These are phyloP conservation scores for Doris montereyensis DNA, from an alignment of 2,888 invertebrate species.

Conservation along the genomic window DNA sequence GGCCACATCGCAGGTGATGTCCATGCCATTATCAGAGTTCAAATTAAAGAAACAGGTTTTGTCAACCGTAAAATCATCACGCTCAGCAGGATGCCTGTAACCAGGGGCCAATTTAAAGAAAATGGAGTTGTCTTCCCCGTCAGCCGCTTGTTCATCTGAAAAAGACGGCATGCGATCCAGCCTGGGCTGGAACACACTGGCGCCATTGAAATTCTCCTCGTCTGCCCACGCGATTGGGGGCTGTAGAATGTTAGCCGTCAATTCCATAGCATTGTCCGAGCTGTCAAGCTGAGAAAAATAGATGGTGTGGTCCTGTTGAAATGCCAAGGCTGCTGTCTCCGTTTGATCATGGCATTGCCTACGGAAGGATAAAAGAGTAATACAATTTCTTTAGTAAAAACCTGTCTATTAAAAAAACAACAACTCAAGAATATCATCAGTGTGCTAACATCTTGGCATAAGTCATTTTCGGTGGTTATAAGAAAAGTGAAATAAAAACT, in stretches of 20 bases:
- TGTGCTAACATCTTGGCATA: too few species aligned
- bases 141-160: constrained; percentile 13
- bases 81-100: too few species aligned
- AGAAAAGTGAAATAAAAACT: too few species aligned
- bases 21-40: constrained; percentile 11
- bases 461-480: too few species aligned
- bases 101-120: neutral
- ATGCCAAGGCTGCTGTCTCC: too few species aligned
- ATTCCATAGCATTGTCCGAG: constrained; percentile 21
- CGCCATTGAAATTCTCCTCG: neutral
- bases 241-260: constrained; percentile 23
- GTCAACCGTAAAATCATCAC: too few species aligned
- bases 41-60: too few species aligned
- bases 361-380: too few species aligned
- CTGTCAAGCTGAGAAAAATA: constrained; percentile 15
- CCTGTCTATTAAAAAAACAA: too few species aligned
- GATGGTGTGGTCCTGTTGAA: constrained; percentile 20
- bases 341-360: too few species aligned
- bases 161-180: constrained; percentile 25
- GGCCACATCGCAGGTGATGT: constrained; percentile 12
- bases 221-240: constrained; percentile 3
- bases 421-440: too few species aligned
- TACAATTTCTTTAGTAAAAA: too few species aligned
- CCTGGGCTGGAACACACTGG: neutral
- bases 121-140: neutral